Base-by-base conservation (phyloP, 2,888 invertebrate genomes). In the Melipona bicolor region DNA sequence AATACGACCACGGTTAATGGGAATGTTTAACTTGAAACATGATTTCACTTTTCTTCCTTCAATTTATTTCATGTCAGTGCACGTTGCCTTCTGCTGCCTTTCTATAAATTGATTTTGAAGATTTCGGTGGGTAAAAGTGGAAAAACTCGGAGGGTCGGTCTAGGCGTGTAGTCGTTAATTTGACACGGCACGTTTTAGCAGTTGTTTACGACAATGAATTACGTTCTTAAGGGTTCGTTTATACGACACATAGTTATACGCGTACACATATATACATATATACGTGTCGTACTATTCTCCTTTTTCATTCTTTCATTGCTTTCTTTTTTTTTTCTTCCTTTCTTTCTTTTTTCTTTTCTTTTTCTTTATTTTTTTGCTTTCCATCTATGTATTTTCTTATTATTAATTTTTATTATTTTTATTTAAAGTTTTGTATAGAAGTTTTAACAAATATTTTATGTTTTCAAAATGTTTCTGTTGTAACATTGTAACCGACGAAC, bases 131-230 rank as follows among this genome's bases (percentile, higher is more conserved):
- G 17, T 43, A 4, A 79, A 54, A 21, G 32, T 59, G 62, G 52
- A 36, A 27, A 50, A 52, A 61, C 32, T 27, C 17, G 67, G 0
- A 54, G 32, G 52, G 27, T 62, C 61, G 52, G 27, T 56, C 61
- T 61, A 68, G 69, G 62, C 62, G 83, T 21, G 64, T 62, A 65
- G 87, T 88, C 90, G 91, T 92, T 92, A 92, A 92, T 92, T 91
- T 90, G 92, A 92, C 91, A 89, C 90, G 91, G 90, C 87, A 87
- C 90, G 87, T 83, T 90, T 91, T 90, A 91, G 88, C 89, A 89
- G 90, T 91, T 91, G 92, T 91, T 92, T 92, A 91, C 90, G 86
- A 90, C 91, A 89, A 92, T 92, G 92, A 92, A 90, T 92, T 92
- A 92, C 91, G 91, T 90, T 92, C 91, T 91, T 90, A 89, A 86